These are phyloP conservation scores for Heterotilapia buettikoferi DNA, from an alignment of 2,113 vertebrate genomes.

Conservation along the genomic window DNA sequence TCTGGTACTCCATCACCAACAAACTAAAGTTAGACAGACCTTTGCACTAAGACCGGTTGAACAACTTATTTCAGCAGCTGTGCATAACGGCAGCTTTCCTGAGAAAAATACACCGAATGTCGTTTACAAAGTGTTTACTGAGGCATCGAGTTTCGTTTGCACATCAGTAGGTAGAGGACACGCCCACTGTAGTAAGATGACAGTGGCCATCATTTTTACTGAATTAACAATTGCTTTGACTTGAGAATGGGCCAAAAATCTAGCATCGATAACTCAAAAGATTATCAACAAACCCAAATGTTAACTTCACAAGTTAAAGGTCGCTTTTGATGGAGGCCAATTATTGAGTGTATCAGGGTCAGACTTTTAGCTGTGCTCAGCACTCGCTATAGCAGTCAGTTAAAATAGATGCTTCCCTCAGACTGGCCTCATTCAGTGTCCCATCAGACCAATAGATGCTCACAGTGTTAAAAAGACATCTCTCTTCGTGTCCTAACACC, in stretches of 20 bases:
- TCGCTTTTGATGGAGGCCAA: background rate
- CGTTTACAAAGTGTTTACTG: background rate
- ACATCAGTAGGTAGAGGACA: background rate
- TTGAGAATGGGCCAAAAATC: background rate
- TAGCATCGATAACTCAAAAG: background rate
- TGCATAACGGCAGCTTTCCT: background rate
- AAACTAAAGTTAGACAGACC: background rate
- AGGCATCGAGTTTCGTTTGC: background rate
- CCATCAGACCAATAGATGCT: background rate
- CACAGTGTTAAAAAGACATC: background rate
- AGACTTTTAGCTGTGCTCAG: background rate
- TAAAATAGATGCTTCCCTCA: conserved; percentile 20
- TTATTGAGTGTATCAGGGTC: background rate
- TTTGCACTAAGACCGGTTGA: background rate
- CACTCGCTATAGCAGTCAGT: background rate
- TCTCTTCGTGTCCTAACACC: background rate
- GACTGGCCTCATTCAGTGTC: conserved; percentile 3
- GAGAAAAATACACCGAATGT: background rate
- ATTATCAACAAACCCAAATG: background rate
- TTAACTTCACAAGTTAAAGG: background rate
- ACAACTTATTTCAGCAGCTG: background rate
- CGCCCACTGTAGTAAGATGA: background rate
- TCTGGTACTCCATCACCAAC: background rate
- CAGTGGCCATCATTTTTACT: background rate
- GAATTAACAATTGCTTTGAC: background rate